These are phyloP conservation scores for Pandion haliaetus DNA, from an alignment of 2,113 vertebrate genomes.

Conservation along the genomic window DNA sequence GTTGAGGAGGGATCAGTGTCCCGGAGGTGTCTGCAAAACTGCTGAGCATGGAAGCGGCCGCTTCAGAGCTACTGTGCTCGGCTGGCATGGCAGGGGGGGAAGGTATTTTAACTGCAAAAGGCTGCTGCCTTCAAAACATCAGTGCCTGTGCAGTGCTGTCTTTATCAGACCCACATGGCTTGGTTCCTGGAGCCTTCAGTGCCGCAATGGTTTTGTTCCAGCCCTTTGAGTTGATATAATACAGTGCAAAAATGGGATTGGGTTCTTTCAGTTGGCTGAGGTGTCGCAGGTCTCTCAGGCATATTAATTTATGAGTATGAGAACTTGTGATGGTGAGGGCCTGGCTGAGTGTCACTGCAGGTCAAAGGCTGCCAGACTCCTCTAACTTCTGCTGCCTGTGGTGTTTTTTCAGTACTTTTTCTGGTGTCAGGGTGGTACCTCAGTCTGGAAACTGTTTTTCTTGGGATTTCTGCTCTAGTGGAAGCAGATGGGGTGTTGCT, in stretches of 20 bases:
- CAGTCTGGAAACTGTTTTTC: background rate
- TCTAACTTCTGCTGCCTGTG: fast-evolving
- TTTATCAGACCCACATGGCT: background rate
- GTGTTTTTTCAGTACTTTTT: background rate
- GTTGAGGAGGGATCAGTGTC: too few species aligned
- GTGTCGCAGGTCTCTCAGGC: fast-evolving
- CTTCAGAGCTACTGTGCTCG: fast-evolving
- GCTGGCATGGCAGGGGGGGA: background rate
- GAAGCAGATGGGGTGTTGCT: background rate
- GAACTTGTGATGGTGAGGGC: background rate
- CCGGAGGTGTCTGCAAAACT: fast-evolving
- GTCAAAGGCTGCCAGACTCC: background rate
- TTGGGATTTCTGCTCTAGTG: background rate
- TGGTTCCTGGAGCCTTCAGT: background rate
- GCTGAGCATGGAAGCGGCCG: fast-evolving
- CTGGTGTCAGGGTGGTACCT: background rate
- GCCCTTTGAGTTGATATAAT: background rate
- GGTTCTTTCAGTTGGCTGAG: background rate
- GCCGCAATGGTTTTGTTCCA: background rate
- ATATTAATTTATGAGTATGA: fast-evolving
- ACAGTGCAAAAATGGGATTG: background rate
- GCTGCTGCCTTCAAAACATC: background rate
- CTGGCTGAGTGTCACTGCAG: background rate
- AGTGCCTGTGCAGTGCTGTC: background rate
- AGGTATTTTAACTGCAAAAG: background rate